Base-by-base conservation (phyloP, 2,113 vertebrate genomes). In the Scomber scombrus region DNA sequence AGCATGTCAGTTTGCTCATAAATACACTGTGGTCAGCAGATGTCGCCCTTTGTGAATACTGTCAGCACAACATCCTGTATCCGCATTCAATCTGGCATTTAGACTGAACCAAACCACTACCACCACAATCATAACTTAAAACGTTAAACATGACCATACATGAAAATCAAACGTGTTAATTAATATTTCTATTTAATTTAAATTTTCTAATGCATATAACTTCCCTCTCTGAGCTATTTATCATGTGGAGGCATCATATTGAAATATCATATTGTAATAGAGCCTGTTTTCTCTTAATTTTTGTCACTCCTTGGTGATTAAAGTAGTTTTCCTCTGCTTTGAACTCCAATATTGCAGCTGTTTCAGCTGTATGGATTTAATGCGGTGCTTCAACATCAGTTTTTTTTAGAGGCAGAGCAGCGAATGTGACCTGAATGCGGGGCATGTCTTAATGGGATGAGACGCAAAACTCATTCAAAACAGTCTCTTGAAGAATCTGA, bases 401-500 rank as follows among this genome's bases (percentile, higher is more conserved):
- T 94, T 89, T 83, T 74, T 86, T 89, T 83, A 67, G 84, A 87
- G 89, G 81, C 89, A 82, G 84, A 93, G 86, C 87, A 76, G 85
- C 51, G 91, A 94, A 93, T 95, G 94, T 94, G 93, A 94, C 91
- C 90, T 92, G 93, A 93, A 95, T 94, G 91, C 93, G 89, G 88
- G 89, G 84, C 88, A 90, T 89, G 90, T 86, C 89, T 93, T 92
- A 92, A 94, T 91, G 89, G 87, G 91, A 92, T 90, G 90, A 94
- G 93, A 93, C 84, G 87, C 91, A 91, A 91, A 95, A 95, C 88
- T 94, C 90, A 92, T 92, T 94, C 75, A 89, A 86, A 94, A 93
- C 81, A 92, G 90, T 84, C 85, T 89, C 72, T 78, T 84, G 83
- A 81, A 88, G 91, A 92, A 84, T 80, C 87, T 64, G 89, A 87